Conservation (phyloP, 1,140 invertebrate species). For the Eubasilissa regina region DNA sequence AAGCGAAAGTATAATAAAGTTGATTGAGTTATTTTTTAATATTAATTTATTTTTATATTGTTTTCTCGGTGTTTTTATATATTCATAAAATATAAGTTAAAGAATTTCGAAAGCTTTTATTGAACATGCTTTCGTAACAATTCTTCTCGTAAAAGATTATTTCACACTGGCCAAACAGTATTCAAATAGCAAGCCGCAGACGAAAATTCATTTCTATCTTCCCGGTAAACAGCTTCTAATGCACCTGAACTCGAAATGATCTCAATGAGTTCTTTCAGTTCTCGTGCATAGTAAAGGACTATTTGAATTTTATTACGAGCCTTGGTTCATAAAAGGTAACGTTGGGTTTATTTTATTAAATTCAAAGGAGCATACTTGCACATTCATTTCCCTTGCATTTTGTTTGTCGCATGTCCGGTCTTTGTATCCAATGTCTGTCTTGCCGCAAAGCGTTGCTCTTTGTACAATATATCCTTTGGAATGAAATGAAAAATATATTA, state of each 20-base stretch:
- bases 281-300: conserved; percentile 1
- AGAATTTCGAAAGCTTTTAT: neutral
- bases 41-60: neutral
- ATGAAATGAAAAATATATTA: no score
- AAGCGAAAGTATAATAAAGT: no score
- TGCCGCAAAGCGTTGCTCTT: conserved; percentile 29
- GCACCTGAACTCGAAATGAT: conserved; percentile 27
- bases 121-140: neutral
- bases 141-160: neutral
- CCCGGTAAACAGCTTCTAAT: conserved; percentile 23
- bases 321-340: conserved; percentile 32
- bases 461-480: conserved; percentile 17
- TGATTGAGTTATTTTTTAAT: no score
- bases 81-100: no score
- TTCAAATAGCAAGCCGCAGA: conserved; percentile 17
- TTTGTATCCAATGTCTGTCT: conserved; percentile 36
- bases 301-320: conserved; percentile 35
- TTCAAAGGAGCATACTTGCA: conserved; percentile 26
- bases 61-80: no score
- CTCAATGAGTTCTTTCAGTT: conserved; percentile 11
- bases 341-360: conserved; percentile 44
- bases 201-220: conserved; percentile 10
- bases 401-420: conserved; percentile 30
- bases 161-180: neutral
- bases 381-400: conserved; percentile 31